Percentiles rank a stretch among this genome's conserved stretches.
phyloP scores from a whole-genome alignment of 2,797 vertebrate species.

The Vespertilio murinus region DNA sequence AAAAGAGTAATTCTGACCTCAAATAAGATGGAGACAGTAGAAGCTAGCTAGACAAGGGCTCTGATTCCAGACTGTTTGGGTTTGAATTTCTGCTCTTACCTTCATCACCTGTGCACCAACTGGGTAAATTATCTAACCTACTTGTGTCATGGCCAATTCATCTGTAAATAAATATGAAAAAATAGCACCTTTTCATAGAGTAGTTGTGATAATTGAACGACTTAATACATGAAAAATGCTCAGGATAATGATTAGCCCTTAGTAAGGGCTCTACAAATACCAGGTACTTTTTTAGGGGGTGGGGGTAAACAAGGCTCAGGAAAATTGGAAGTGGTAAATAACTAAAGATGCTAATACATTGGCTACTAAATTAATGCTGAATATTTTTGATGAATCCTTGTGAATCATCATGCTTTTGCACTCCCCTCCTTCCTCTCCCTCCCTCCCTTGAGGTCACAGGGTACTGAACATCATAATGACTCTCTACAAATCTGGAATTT shows the following conservation, averaged over 20 bases:
- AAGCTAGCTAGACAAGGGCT: background rate
- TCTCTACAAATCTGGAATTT: background rate
- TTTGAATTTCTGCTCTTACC: background rate
- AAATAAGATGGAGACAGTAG: background rate
- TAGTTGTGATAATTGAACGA: background rate
- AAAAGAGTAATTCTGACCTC: background rate
- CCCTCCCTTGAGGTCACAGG: background rate
- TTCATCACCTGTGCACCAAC: background rate
- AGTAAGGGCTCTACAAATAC: background rate
- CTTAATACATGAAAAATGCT: background rate
- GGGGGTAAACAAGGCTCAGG: background rate
- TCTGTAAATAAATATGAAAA: background rate
- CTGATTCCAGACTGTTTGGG: background rate
- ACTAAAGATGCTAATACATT: background rate
- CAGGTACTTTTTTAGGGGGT: background rate
- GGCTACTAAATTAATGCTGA: background rate
- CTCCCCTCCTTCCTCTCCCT: background rate
- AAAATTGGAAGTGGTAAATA: background rate
- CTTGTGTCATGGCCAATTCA: background rate
- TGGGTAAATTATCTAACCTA: background rate
- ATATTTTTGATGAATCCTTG: background rate
- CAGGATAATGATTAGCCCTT: background rate
- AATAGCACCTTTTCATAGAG: background rate
- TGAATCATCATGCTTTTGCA: background rate
- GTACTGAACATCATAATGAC: background rate